Base-by-base conservation (phyloP, 2,888 invertebrate genomes). In the Lathronympha strigana region DNA sequence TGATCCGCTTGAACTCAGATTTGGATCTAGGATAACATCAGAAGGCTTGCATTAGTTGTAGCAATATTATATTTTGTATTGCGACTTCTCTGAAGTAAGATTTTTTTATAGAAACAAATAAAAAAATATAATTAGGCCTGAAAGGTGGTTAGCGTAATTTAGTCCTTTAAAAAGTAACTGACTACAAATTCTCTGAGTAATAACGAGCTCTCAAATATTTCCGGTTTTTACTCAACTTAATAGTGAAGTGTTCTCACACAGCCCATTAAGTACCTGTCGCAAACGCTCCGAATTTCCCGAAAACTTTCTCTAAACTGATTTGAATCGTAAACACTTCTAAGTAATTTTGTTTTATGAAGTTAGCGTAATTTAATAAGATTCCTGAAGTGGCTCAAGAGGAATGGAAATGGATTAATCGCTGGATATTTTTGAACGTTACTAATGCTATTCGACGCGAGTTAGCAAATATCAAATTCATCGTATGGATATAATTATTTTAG, bases 291-390 rank as follows among this genome's bases (percentile, higher is more conserved):
- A 47, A 47, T 11, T 45, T 17, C 23, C 4, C 23, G 13, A 47
- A 19, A 47, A 47, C 45, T 23, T 47, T n/a, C 47, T 23, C 23
- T 23, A n/a, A 47, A 47, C 23, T 47, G 47, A 23, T 23, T 23
- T 13, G 23, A 47, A 47, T 25, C 47, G 47, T 47, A 23, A 47
- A 47, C 47, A 23, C 23, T 47, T 23, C 23, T 23, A 23, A 47
- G 23, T 47, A 25, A 47, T 47, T 47, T n/a, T 23, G n/a, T 47
- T 47, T 47, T 47, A 47, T 5, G n/a, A 23, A 47, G 47, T 47
- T 47, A 23, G 23, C 6, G 23, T 23, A 47, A 23, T 47, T 47
- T n/a, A 23, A 47, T 47, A 23, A 47, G 47, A 47, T 47, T 47
- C 23, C n/a, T 13, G n/a, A 47, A n/a, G 23, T 45, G 17, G 17